phyloP scores from a whole-genome alignment of 2,113 vertebrate genomes.

The Micronycteris hirsuta region DNA sequence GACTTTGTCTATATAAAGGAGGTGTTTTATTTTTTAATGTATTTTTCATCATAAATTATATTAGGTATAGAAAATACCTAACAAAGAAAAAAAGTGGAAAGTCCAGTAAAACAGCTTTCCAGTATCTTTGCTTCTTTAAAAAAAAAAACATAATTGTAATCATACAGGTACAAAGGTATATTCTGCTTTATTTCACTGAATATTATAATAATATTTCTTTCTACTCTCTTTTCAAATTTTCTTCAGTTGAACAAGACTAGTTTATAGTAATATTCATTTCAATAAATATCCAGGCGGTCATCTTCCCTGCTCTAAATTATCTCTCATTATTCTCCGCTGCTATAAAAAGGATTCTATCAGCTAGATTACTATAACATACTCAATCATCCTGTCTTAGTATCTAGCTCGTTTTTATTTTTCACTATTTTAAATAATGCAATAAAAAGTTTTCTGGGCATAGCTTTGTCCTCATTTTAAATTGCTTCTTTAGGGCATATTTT shows the following conservation, averaged over 20 bases:
- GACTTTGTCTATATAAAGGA: background rate
- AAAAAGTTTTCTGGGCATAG: slow-evolving; percentile 9
- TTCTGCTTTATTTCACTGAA: slow-evolving; percentile 8
- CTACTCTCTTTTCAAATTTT: slow-evolving; percentile 28
- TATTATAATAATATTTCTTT: slow-evolving; percentile 9
- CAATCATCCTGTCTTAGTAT: background rate
- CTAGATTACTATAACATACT: background rate
- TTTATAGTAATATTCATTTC: slow-evolving; percentile 25
- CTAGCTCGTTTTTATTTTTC: background rate
- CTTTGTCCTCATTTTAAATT: slow-evolving; percentile 24
- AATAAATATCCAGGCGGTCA: background rate
- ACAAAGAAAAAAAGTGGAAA: background rate
- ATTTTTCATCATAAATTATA: slow-evolving; percentile 14
- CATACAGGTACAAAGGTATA: background rate
- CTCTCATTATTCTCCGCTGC: background rate
- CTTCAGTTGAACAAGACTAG: background rate
- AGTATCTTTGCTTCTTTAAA: background rate
- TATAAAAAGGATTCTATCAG: background rate
- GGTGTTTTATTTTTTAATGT: background rate
- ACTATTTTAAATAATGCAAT: slow-evolving; percentile 21
- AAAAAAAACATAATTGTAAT: background rate
- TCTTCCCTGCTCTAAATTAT: background rate
- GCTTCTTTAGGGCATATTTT: slow-evolving; percentile 42
- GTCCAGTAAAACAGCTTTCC: background rate
- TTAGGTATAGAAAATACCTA: background rate